phyloP scores from a whole-genome alignment of 2,888 invertebrate species.

The Eueremaeus valkanovi region DNA sequence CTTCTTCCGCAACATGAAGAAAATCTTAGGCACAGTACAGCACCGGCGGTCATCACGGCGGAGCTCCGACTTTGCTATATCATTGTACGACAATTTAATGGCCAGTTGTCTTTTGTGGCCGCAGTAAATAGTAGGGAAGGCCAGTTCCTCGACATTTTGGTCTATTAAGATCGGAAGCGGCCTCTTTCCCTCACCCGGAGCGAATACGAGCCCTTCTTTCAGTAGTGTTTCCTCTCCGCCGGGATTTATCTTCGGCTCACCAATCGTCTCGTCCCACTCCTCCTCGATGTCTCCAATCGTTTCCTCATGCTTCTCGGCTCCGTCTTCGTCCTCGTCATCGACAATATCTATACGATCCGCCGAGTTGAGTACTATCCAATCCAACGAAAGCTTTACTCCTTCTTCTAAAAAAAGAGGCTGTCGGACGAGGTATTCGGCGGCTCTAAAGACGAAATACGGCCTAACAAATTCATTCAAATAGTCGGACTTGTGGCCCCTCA shows the following conservation, averaged over 20 bases:
- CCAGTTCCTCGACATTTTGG: conserved; percentile 46
- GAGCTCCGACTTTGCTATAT: background rate
- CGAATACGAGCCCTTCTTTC: conserved; percentile 42
- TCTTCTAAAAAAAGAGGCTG: background rate
- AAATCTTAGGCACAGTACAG: background rate
- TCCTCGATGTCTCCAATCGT: conserved; percentile 34
- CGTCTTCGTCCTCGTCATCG: background rate
- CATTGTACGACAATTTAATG: background rate
- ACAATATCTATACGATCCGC: background rate
- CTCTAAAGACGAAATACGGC: background rate
- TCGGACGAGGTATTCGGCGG: background rate
- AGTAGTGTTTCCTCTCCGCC: conserved; percentile 32
- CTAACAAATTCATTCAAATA: background rate
- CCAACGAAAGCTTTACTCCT: background rate
- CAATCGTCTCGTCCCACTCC: conserved; percentile 49
- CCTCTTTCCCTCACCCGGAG: conserved; percentile 48
- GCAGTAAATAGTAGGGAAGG: background rate
- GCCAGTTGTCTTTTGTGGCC: background rate
- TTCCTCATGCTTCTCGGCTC: conserved; percentile 45
- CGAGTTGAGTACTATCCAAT: background rate
- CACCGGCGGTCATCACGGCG: background rate
- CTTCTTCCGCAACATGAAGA: background rate
- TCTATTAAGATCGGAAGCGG: conserved; percentile 48
- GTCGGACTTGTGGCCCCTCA: background rate
- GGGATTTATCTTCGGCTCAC: conserved; percentile 37